Evolutionary conservation across 2,113 vertebrate genomes (phyloP).

Genomic region (Dromas ardeola): DNA sequence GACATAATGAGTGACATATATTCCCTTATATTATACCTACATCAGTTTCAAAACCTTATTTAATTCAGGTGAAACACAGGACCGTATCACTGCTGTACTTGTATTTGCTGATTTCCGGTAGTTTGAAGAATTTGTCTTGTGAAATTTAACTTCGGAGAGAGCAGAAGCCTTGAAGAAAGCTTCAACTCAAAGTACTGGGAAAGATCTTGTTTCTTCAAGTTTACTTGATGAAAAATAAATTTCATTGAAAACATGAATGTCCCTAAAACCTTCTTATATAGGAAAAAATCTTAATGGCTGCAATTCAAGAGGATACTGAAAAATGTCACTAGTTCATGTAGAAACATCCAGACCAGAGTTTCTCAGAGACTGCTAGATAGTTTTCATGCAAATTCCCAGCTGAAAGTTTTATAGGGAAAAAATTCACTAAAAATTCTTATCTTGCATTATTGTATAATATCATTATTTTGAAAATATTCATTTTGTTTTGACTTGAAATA

Average conservation of each 20-base stretch:
- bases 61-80: background rate
- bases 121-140: background rate
- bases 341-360: background rate
- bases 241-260: background rate
- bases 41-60: background rate
- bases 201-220: background rate
- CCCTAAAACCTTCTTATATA: background rate
- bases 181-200: background rate
- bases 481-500: background rate
- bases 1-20: background rate
- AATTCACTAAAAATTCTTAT: background rate
- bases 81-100: background rate
- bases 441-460: background rate
- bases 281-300: background rate
- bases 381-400: background rate
- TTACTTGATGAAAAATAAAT: background rate
- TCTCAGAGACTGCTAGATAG: background rate
- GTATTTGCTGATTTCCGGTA: background rate
- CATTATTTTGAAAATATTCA: background rate
- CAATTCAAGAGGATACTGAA: background rate
- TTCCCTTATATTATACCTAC: background rate
- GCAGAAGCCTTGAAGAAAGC: background rate
- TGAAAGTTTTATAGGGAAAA: background rate
- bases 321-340: background rate
- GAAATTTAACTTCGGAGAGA: background rate